Conservation (phyloP, 1,140 invertebrate species). For the Thaumetopoea pityocampa region DNA sequence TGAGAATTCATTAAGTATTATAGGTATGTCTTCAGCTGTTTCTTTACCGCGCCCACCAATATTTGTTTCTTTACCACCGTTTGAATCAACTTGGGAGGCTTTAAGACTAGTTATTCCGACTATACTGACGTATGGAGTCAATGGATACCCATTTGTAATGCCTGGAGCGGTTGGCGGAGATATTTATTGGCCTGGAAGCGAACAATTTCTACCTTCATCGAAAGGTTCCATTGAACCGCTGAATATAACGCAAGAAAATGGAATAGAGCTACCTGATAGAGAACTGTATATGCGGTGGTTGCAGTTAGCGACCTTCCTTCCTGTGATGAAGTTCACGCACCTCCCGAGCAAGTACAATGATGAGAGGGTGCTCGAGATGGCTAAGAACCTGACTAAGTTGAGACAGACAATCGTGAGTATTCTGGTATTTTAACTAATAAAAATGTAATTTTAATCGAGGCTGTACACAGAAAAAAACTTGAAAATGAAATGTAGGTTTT, state of each 20-base stretch:
- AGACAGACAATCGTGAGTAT: constrained; percentile 82
- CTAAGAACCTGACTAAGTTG: constrained; percentile 84
- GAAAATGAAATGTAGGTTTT: too few relatives aligned
- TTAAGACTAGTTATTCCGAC: constrained; percentile 90
- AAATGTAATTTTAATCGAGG: too few relatives aligned
- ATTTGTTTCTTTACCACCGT: constrained; percentile 90
- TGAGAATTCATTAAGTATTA: constrained; percentile 80
- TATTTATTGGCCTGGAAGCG: constrained; percentile 77
- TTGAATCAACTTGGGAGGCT: constrained; percentile 92
- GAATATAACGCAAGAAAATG: constrained; percentile 73
- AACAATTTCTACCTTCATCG: constrained; percentile 66
- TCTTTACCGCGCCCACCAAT: constrained; percentile 88
- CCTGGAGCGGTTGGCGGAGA: constrained; percentile 96
- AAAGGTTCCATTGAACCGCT: constrained; percentile 50
- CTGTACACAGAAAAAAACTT: too few relatives aligned
- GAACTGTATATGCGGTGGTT: constrained; percentile 96
- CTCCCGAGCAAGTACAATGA: constrained; percentile 91
- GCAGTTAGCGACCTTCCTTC: constrained; percentile 94
- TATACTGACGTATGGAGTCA: constrained; percentile 88
- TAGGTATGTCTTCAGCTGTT: constrained; percentile 90
- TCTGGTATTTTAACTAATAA: not conserved
- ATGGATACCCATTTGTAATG: constrained; percentile 94
- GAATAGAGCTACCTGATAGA: constrained; percentile 82
- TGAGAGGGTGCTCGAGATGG: constrained; percentile 84
- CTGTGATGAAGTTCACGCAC: constrained; percentile 93